Base-by-base conservation (phyloP, 1,140 invertebrate genomes). In the Drosophila setifemur region DNA sequence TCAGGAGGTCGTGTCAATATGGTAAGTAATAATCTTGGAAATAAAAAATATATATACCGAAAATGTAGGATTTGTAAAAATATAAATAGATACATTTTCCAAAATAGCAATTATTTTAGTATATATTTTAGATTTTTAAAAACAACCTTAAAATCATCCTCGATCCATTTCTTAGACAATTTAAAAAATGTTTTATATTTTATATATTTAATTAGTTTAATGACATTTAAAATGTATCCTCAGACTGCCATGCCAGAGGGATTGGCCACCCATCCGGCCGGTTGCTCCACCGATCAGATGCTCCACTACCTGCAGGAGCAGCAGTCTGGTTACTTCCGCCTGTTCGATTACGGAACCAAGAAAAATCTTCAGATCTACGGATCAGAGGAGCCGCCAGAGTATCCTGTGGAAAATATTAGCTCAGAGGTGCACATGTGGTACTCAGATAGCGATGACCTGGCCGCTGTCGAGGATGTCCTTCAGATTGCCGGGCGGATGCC, bases 391-490 rank as follows among this genome's bases (percentile, higher is more conserved):
- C 92, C 93, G 5, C 93, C 93, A 5, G 83, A 89, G 7, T 94
- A 94, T 75, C 90, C 93, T 29, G 68, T 94, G 14, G 89, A 91
- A 4, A 92, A 92, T 31, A 92, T 96, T 8, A 92, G 90, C 4
- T 91, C 92, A 2, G 92, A 94, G 6, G 88, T 93, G 1, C 91
- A 93, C 33, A 60, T 95, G 5, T 92, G 94, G 85, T 94, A 93
- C 74, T 91, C 92, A 2, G 69, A 91, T n/a, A 92, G 92, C 53
- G 95, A 95, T 78, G 77, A 72, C 1, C 53, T 94, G 43, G 91
- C 92, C 1, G 90, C 83, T 90, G 91, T 92, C 25, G 88, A 93
- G 90, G 94, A 96, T 88, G 93, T 96, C 0, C 72, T 91, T 33
- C 89, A 85, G 63, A 85, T 95, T 12, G 87, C 86, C 0, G 4